Evolutionary conservation across 2,113 vertebrate species (phyloP).

Genomic region (Tauraco erythrolophus): DNA sequence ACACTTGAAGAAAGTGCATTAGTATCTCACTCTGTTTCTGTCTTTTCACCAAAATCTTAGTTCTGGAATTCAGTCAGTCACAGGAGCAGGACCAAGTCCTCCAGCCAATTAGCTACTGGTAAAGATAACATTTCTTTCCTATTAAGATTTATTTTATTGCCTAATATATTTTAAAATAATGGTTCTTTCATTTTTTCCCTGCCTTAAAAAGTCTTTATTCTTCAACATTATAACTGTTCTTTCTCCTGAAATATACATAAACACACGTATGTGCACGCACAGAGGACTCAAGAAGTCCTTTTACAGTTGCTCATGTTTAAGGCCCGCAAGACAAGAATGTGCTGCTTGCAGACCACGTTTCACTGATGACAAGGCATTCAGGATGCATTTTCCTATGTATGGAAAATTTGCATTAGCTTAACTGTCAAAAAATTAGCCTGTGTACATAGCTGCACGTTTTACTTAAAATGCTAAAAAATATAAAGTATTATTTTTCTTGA

Average conservation of each 20-base stretch:
- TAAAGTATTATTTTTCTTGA: neutral
- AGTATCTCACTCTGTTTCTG: neutral
- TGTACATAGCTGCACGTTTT: neutral
- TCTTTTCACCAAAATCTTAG: neutral
- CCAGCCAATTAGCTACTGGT: neutral
- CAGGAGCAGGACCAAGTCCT: neutral
- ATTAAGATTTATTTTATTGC: neutral
- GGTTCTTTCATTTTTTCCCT: neutral
- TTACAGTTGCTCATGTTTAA: neutral
- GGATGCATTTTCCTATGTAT: neutral
- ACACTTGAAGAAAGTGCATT: neutral
- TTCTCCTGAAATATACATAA: neutral
- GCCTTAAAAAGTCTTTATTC: neutral
- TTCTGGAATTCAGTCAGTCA: neutral
- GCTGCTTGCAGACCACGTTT: neutral
- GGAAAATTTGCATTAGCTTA: neutral
- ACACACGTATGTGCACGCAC: accelerated
- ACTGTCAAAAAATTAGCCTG: neutral
- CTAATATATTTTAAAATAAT: neutral
- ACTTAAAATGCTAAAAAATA: neutral
- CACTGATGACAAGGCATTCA: neutral
- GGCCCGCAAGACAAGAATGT: neutral
- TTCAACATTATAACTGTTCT: neutral
- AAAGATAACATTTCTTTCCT: neutral
- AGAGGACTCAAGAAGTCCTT: neutral